Conservation (phyloP, 2,888 invertebrate genomes). For the Eristalinus sepulchralis region DNA sequence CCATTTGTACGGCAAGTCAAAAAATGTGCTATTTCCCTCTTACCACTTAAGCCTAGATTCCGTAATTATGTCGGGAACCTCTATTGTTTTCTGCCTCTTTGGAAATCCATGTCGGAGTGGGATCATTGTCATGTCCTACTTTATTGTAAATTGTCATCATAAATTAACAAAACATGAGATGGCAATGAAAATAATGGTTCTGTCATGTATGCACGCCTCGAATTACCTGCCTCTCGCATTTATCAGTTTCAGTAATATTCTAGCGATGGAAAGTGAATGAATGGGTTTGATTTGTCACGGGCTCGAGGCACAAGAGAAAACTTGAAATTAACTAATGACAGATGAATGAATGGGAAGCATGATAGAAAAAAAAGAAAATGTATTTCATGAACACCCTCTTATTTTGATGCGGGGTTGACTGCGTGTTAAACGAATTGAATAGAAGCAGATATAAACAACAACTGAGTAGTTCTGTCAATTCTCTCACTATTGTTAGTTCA, state of each 20-base stretch:
- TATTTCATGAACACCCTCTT: neutral
- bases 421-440: too few species aligned
- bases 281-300: slow-evolving; percentile 18
- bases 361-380: neutral
- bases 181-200: neutral
- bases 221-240: neutral
- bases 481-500: too few species aligned
- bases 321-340: neutral
- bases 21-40: neutral
- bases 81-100: neutral
- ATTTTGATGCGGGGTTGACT: neutral
- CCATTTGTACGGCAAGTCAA: neutral
- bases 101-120: neutral
- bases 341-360: slow-evolving; percentile 2
- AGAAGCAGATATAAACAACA: too few species aligned
- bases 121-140: neutral
- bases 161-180: neutral
- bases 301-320: neutral
- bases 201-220: neutral
- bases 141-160: neutral
- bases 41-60: neutral
- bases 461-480: too few species aligned
- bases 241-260: neutral
- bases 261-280: neutral
- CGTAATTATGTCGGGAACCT: neutral